These are phyloP conservation scores for Ephestia elutella DNA, from an alignment of 1,140 invertebrate genomes.

Conservation along the genomic window DNA sequence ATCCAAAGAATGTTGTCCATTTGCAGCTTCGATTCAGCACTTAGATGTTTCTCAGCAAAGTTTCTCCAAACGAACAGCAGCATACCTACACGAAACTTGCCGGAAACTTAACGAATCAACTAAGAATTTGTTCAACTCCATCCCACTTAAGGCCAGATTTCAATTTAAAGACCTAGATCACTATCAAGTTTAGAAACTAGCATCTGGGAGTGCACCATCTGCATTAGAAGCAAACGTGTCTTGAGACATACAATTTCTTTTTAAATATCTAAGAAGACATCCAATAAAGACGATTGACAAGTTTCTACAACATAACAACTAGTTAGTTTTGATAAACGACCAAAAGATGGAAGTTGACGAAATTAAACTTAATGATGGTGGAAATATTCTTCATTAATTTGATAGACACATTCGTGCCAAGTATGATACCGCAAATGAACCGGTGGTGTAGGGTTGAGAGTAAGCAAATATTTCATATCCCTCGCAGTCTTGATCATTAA, in stretches of 20 bases:
- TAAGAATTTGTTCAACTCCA: constrained; percentile 19
- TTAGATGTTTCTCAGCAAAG: constrained; percentile 4
- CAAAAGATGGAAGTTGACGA: not conserved
- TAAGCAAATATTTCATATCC: constrained; percentile 23
- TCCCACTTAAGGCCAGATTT: constrained; percentile 27
- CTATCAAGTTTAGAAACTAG: constrained; percentile 13
- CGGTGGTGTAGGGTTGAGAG: not conserved
- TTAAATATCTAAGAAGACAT: no score
- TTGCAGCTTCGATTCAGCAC: not conserved
- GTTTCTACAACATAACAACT: no score
- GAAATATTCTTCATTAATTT: constrained; percentile 11
- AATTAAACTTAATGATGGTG: constrained; percentile 4
- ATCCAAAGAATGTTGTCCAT: not conserved
- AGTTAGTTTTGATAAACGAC: constrained; percentile 3
- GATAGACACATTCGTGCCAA: constrained; percentile 5
- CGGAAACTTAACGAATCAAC: constrained; percentile 31
- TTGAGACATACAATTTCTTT: no score
- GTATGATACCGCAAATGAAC: constrained; percentile 13
- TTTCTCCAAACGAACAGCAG: constrained; percentile 10
- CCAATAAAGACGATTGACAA: no score
- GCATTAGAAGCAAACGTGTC: no score
- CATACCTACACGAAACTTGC: constrained; percentile 5
- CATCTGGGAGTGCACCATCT: not conserved
- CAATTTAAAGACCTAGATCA: constrained; percentile 33
- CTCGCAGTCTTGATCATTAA: constrained; percentile 17